Conservation (phyloP, 2,113 vertebrate species). For the Rhabdornis inornatus region DNA sequence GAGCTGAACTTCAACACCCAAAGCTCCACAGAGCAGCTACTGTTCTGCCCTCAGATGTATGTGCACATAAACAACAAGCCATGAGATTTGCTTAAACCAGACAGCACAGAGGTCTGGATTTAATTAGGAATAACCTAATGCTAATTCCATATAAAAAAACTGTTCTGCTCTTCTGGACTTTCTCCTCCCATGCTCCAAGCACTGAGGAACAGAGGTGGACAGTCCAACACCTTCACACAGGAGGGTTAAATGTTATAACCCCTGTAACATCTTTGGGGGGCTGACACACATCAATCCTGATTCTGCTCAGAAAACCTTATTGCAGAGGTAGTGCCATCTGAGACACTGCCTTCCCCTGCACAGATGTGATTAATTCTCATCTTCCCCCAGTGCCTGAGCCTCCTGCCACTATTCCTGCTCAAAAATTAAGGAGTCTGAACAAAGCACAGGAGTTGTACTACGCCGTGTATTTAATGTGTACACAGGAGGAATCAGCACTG, state of each 20-base stretch:
- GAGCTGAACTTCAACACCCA: neutral
- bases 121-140: neutral
- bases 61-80: neutral
- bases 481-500: neutral
- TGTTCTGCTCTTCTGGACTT: neutral
- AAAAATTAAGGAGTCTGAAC: neutral
- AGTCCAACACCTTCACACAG: neutral
- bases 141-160: neutral
- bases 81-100: neutral
- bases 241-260: neutral
- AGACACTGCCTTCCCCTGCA: neutral
- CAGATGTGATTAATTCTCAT: neutral
- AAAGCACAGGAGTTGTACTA: neutral
- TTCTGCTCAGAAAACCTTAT: neutral
- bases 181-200: neutral
- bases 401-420: neutral
- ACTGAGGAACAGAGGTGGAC: neutral
- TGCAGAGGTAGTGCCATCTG: neutral
- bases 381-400: neutral
- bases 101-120: neutral
- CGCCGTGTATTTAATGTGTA: fast-evolving
- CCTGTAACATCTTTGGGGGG: neutral
- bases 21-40: neutral
- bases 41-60: neutral
- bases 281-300: neutral